phyloP scores from a whole-genome alignment of 2,888 invertebrate species.

The Chrysolina oricalcia region DNA sequence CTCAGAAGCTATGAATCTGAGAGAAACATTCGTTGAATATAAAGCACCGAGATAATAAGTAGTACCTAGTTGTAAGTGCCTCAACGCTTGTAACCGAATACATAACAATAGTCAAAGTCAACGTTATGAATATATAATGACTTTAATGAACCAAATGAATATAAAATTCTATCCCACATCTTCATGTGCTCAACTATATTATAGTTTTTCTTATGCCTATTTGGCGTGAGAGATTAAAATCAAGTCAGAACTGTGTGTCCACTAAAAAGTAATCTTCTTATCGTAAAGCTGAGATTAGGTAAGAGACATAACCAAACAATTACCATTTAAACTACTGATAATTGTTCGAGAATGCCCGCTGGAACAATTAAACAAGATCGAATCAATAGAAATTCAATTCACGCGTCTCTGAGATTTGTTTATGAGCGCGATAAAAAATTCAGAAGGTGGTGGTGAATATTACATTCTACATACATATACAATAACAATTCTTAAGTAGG shows the following conservation, averaged over 20 bases:
- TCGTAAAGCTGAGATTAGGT: too few species aligned
- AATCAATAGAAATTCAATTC: background rate
- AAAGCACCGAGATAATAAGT: constrained; percentile 19
- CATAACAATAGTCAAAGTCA: constrained; percentile 14
- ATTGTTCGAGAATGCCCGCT: background rate
- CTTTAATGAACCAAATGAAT: constrained; percentile 21
- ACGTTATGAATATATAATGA: constrained; percentile 23
- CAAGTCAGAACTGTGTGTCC: background rate
- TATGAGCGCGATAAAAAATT: constrained; percentile 9
- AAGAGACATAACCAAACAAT: background rate
- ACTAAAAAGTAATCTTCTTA: too few species aligned
- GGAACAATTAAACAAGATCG: background rate
- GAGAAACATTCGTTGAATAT: constrained; percentile 15
- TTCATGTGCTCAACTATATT: background rate
- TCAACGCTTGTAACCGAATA: constrained; percentile 10
- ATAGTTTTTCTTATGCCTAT: background rate
- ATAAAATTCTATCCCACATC: constrained; percentile 1
- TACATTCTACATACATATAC: constrained; percentile 5
- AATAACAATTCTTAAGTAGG: constrained; percentile 14
- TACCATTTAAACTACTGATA: background rate
- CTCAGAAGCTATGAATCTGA: background rate
- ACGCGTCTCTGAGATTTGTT: background rate
- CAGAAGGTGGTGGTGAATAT: constrained; percentile 15
- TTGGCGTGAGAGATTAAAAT: background rate
- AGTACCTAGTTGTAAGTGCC: constrained; percentile 18